Conservation (phyloP, 2,113 vertebrate species). For the Nerophis lumbriciformis region DNA sequence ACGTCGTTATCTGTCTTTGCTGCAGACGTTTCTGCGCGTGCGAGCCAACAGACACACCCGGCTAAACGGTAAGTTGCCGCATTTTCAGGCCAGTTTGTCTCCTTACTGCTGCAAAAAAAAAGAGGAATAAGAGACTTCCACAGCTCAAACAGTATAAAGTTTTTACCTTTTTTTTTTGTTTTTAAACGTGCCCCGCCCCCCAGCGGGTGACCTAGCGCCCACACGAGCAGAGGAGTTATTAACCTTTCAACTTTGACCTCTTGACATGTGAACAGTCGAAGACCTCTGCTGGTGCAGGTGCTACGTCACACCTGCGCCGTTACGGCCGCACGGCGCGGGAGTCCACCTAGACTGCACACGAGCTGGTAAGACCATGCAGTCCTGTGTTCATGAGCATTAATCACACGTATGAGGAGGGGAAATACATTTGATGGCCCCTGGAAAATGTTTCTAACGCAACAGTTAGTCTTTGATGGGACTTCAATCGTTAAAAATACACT, state of each 20-base stretch:
- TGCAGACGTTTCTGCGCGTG: conserved; percentile 90
- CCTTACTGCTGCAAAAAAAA: conserved; percentile 10
- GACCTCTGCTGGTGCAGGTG: conserved; percentile 79
- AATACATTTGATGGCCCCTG: background rate
- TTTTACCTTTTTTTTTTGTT: background rate
- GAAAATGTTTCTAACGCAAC: background rate
- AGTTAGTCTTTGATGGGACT: too few relatives aligned
- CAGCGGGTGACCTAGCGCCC: conserved; percentile 67
- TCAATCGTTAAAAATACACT: too few relatives aligned
- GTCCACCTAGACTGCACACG: conserved; percentile 69
- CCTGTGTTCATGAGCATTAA: too few relatives aligned
- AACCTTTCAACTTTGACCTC: conserved; percentile 73
- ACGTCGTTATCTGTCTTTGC: conserved; percentile 11
- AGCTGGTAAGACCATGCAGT: conserved; percentile 61
- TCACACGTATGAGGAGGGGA: too few relatives aligned
- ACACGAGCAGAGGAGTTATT: conserved; percentile 74
- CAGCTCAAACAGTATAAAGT: conserved; percentile 4
- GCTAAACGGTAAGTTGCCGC: conserved; percentile 83
- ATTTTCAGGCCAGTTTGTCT: conserved; percentile 22
- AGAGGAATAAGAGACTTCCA: background rate
- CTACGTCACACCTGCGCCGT: conserved; percentile 71
- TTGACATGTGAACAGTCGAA: conserved; percentile 77
- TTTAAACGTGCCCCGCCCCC: conserved; percentile 11
- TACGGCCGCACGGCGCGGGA: conserved; percentile 70
- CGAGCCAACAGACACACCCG: conserved; percentile 93